phyloP scores from a whole-genome alignment of 2,888 invertebrate species.

The Agrochola circellaris region DNA sequence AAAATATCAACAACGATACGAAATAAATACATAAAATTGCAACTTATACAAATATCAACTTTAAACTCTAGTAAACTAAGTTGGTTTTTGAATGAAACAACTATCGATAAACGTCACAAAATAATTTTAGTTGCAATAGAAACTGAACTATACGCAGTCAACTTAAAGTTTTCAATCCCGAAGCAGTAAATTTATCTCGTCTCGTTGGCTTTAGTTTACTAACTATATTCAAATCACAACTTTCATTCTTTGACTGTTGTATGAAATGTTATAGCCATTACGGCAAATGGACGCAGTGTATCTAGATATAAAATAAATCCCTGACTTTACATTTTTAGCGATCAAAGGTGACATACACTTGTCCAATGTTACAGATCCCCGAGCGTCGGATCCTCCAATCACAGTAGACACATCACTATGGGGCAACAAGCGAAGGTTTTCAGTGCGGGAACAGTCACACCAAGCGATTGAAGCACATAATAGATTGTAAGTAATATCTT shows the following conservation, averaged over 20 bases:
- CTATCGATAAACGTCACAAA: neutral
- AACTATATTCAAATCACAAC: no score
- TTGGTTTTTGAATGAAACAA: neutral
- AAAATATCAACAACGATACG: no score
- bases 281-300: no score
- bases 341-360: neutral
- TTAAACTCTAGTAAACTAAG: neutral
- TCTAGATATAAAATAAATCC: no score
- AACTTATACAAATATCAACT: neutral
- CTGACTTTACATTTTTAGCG: neutral
- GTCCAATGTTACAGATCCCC: conserved; percentile 66
- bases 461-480: conserved; percentile 88
- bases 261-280: neutral
- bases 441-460: conserved; percentile 85
- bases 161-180: neutral
- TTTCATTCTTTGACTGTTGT: no score
- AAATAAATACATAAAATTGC: neutral
- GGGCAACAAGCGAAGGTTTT: conserved; percentile 83
- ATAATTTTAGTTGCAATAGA: neutral
- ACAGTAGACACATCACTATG: conserved; percentile 80
- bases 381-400: conserved; percentile 77
- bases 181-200: neutral
- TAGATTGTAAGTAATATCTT: conserved; percentile 80
- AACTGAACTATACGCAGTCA: neutral
- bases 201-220: no score